Base-by-base conservation (phyloP, 2,888 invertebrate genomes). In the Automeris io region DNA sequence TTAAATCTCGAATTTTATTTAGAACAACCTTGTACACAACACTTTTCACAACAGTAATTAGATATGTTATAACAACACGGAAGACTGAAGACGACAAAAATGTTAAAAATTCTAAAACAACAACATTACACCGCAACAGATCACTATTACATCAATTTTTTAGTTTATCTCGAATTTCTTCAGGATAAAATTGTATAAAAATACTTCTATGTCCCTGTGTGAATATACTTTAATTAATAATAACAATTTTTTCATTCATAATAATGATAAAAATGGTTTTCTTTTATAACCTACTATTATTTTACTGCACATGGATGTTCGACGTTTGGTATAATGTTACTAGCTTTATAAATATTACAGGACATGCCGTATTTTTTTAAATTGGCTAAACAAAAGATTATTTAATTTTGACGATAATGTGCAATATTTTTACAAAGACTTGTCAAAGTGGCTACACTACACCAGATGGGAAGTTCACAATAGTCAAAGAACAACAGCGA, bases 231-330 rank as follows among this genome's bases (percentile, higher is more conserved):
- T 35, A 25, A 35, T 31, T 23, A 12, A 36, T 26, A 31, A 42
- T 11, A 34, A 45, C 43, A 47, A 53, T 61, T 52, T 65, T 78
- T 82, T 80, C 81, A 83, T 82, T 83, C 82, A 83, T 80, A 63
- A 82, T 73, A 66, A 46, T 53, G 45, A 35, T 52, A 53, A 44
- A 72, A 72, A 70, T 67, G 58, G 51, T 54, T 59, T 58, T 57
- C 22, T 54, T 51, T 57, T 45, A 46, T 47, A 54, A 53, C 52
- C 59, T 53, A 58, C 63, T 66, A 62, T 69, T 62, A 70, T 78
- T 77, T 82, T 77, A 78, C 78, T 77, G 74, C 72, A 68, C 66
- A 61, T 76, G 72, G 50, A 39, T 44, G 39, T 73, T 75, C 81
- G 85, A 83, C 82, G 48, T 76, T 71, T 69, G 36, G 34, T 29